Percentiles rank a stretch among this genome's conserved stretches.
Conservation (phyloP, 2,888 invertebrate genomes). For the Molanna angustata region DNA sequence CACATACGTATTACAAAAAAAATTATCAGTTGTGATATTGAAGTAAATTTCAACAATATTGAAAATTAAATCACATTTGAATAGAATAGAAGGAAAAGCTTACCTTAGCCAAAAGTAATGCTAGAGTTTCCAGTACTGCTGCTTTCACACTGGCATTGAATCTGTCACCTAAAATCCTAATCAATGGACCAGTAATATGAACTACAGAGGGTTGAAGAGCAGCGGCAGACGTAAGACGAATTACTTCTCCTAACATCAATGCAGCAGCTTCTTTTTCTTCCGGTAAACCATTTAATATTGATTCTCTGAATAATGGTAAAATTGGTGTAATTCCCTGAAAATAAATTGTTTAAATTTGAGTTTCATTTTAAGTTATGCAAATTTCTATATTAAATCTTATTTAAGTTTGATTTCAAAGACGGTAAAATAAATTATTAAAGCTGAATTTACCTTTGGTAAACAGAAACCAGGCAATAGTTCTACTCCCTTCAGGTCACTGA, state of each 20-base stretch:
- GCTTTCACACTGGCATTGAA: constrained; percentile 94
- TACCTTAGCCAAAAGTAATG: constrained; percentile 87
- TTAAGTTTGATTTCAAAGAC: too few species aligned
- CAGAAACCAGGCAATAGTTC: constrained; percentile 90
- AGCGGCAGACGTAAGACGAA: constrained; percentile 77
- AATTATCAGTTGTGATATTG: neutral
- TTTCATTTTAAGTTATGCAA: too few species aligned
- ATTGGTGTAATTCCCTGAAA: constrained; percentile 84
- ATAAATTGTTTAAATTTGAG: neutral
- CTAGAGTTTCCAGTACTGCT: constrained; percentile 91
- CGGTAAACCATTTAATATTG: constrained; percentile 90
- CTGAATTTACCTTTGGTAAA: constrained; percentile 69
- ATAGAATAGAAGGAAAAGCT: neutral
- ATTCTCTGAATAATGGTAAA: constrained; percentile 93
- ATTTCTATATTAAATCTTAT: too few species aligned
- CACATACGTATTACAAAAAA: too few species aligned
- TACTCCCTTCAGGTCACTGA: constrained; percentile 76
- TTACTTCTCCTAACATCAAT: constrained; percentile 81
- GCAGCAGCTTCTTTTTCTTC: constrained; percentile 96
- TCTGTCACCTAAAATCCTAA: constrained; percentile 94
- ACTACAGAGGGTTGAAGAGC: constrained; percentile 95
- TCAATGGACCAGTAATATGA: constrained; percentile 96
- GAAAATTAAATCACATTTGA: neutral
- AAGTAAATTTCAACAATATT: neutral
- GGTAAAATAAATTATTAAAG: too few species aligned